Base-by-base conservation (phyloP, 2,888 invertebrate genomes). In the Matsumyia berberina region DNA sequence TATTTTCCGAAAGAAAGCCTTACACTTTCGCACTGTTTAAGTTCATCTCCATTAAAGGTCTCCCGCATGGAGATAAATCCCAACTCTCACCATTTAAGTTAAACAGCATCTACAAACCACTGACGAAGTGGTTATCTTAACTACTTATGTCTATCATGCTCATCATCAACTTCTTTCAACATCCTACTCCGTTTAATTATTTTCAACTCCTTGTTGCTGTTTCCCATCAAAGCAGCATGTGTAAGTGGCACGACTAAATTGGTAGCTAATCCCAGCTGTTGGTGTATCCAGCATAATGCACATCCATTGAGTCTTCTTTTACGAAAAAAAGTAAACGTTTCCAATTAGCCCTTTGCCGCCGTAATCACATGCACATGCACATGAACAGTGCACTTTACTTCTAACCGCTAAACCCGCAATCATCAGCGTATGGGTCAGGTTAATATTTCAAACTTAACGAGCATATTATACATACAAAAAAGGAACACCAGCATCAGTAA, bases 271-370 rank as follows among this genome's bases (percentile, higher is more conserved):
- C 37, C 60, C 17, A 51, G 39, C 17, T 11, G 60, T 39, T 46
- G 46, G n/a, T n/a, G n/a, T 29, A 39, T 19, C 35, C 37, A 5
- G 5, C 39, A 3, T 24, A 24, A 24, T 24, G 4, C 24, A 24
- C 24, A 24, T 24, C 24, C 42, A 24, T 29, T 66, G 6, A 39
- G 9, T 15, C 5, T 17, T 17, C 49, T 24, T 37, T 66, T 39
- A 19, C 33, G 24, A 24, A 46, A 60, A 49, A 51, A 11, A 9
- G 1, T 33, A 62, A 64, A 62, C 33, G 53, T 62, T 64, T 29
- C 24, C 62, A 66, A 69, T 69, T 55, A 69, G 42, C 69, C 69
- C 29, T 39, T 53, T 73, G 31, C 44, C 5, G 33, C n/a, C n/a
- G 29, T 44, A 44, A 53, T 24, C n/a, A n/a, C n/a, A n/a, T n/a